Conservation (phyloP, 2,888 invertebrate genomes). For the Cremastobaeus sp. region DNA sequence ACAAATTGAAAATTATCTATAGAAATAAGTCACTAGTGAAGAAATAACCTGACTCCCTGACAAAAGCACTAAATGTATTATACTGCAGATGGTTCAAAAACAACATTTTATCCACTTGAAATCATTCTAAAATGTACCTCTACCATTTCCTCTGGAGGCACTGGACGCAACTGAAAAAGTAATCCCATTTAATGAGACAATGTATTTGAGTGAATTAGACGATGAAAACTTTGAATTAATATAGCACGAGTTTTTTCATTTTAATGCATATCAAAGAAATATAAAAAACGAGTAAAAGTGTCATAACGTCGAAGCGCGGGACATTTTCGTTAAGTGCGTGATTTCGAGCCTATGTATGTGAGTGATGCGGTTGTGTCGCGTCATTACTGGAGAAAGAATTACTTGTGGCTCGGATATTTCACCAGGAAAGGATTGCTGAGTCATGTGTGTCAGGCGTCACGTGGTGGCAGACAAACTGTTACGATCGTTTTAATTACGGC, state of each 20-base stretch:
- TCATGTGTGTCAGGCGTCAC: slow-evolving; percentile 49
- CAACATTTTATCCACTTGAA: slow-evolving; percentile 1
- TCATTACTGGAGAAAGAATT: slow-evolving; percentile 55
- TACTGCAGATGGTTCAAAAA: slow-evolving; percentile 15
- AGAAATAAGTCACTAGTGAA: slow-evolving; percentile 31
- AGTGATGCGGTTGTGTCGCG: slow-evolving; percentile 40
- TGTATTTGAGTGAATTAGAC: too few species aligned
- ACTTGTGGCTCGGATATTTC: slow-evolving; percentile 36
- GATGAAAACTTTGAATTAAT: too few species aligned
- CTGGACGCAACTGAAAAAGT: too few species aligned
- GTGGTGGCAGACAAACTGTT: slow-evolving; percentile 50
- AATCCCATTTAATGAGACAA: too few species aligned
- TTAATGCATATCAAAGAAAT: too few species aligned
- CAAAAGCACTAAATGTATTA: not conserved
- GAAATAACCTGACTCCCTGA: slow-evolving; percentile 10
- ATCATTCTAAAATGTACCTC: too few species aligned
- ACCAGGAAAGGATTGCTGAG: slow-evolving; percentile 39
- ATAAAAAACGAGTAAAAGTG: too few species aligned
- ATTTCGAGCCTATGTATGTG: slow-evolving; percentile 50
- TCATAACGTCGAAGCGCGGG: slow-evolving; percentile 23
- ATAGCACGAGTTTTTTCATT: too few species aligned
- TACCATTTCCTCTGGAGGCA: too few species aligned
- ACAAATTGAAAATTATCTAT: slow-evolving; percentile 62
- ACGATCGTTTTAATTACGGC: slow-evolving; percentile 48
- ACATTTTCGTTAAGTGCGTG: slow-evolving; percentile 41